These are phyloP conservation scores for Lasioglossum villosulum DNA, from an alignment of 2,888 invertebrate genomes.

Conservation along the genomic window DNA sequence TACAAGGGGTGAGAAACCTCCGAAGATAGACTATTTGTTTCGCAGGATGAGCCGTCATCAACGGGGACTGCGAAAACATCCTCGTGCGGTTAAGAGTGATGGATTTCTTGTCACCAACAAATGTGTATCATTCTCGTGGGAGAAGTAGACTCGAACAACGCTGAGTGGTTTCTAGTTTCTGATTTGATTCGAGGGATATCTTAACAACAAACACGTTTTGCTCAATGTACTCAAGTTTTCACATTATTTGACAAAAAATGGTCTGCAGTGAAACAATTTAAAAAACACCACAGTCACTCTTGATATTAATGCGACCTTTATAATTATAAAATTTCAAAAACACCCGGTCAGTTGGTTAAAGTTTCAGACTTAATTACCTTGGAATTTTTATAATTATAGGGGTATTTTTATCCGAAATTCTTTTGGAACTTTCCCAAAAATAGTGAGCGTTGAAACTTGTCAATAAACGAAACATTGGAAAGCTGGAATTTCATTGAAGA, in stretches of 20 bases:
- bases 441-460: not conserved
- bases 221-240: not conserved
- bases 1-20: not conserved
- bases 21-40: slow-evolving; percentile 9
- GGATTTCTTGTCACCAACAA: slow-evolving; percentile 54
- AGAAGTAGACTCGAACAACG: slow-evolving; percentile 71
- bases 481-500: not conserved
- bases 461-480: not conserved
- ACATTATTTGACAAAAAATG: not conserved
- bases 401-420: not conserved
- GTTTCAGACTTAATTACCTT: not conserved
- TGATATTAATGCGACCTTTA: too few relatives aligned
- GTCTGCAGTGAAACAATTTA: not conserved
- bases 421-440: not conserved
- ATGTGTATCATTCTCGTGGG: slow-evolving; percentile 65
- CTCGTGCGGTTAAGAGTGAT: slow-evolving; percentile 63
- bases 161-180: slow-evolving; percentile 61
- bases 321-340: not conserved
- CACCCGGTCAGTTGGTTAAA: not conserved
- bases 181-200: slow-evolving; percentile 26
- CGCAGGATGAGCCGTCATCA: slow-evolving; percentile 27
- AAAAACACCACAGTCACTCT: not conserved
- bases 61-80: slow-evolving; percentile 41
- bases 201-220: slow-evolving; percentile 9
- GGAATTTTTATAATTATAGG: not conserved